Conservation (phyloP, 2,113 vertebrate genomes). For the Eira barbara region DNA sequence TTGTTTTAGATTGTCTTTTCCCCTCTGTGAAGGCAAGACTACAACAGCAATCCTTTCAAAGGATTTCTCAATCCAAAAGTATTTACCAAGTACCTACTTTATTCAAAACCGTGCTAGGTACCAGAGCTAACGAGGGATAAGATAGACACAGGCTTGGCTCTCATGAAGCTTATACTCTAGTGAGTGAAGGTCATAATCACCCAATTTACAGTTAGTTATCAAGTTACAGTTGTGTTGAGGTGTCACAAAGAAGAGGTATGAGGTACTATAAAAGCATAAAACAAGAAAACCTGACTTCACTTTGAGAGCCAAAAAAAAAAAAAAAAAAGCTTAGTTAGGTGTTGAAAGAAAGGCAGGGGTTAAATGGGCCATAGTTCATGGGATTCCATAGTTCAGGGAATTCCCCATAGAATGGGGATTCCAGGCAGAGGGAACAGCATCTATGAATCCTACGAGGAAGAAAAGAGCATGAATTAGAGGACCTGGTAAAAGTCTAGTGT, state of each 20-base stretch:
- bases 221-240: background rate
- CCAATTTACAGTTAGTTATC: background rate
- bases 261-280: background rate
- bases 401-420: background rate
- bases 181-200: background rate
- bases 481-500: background rate
- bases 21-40: background rate
- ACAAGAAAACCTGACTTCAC: background rate
- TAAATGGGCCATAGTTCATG: background rate
- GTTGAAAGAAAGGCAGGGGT: background rate
- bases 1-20: background rate
- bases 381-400: background rate
- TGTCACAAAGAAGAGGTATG: background rate
- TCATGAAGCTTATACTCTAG: background rate
- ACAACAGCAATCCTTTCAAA: background rate
- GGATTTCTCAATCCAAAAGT: background rate
- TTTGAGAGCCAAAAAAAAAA: background rate
- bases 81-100: background rate
- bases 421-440: background rate
- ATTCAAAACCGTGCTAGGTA: background rate
- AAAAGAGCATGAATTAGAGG: background rate
- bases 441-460: background rate
- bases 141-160: background rate
- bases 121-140: background rate
- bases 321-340: background rate